These are phyloP conservation scores for Erethizon dorsatum DNA, from an alignment of 2,797 vertebrate species.

Conservation along the genomic window DNA sequence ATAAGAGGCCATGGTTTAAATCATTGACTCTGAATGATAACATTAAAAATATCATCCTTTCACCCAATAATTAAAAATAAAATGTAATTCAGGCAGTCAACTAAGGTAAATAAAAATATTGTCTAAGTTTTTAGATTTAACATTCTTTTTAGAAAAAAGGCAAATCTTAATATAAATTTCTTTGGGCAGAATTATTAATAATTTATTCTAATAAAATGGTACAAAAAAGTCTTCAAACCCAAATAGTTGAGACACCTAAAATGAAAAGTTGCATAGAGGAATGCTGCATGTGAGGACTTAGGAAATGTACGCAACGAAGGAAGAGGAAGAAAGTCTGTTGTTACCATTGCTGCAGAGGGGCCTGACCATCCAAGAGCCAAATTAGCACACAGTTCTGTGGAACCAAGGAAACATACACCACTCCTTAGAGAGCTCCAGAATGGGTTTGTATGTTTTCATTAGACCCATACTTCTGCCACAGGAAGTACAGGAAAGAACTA, in stretches of 20 bases:
- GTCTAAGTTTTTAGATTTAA: neutral
- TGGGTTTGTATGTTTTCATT: neutral
- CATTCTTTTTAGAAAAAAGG: neutral
- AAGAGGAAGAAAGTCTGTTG: neutral
- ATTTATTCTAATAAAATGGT: constrained; percentile 21
- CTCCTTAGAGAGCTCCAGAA: too few species aligned
- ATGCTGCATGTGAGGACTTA: neutral
- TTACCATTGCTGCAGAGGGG: neutral
- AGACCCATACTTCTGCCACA: neutral
- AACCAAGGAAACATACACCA: rapidly evolving
- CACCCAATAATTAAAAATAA: neutral
- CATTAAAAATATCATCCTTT: neutral
- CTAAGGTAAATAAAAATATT: neutral
- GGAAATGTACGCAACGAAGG: neutral
- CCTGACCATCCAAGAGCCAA: neutral
- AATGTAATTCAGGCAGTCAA: neutral
- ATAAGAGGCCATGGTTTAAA: neutral
- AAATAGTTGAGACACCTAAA: neutral
- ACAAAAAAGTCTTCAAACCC: neutral
- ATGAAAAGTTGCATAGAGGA: neutral
- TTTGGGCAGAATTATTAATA: neutral
- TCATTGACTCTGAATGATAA: neutral
- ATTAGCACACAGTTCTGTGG: neutral
- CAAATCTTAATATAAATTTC: neutral
- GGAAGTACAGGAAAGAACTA: neutral